phyloP scores from a whole-genome alignment of 2,113 vertebrate genomes.

The Shinisaurus crocodilurus region DNA sequence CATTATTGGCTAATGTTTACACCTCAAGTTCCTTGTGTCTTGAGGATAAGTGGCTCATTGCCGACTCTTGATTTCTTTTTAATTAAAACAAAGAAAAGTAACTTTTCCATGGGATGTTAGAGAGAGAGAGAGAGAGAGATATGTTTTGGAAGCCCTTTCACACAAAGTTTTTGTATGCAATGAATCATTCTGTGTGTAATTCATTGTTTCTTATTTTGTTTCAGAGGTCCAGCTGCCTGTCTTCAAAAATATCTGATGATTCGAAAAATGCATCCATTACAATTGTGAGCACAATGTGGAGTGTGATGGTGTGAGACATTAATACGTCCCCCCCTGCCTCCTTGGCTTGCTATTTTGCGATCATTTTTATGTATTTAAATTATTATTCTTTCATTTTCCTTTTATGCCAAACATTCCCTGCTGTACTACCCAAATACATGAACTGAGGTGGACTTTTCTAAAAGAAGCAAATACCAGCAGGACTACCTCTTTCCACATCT shows the following conservation, averaged over 20 bases:
- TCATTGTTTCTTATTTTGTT: background rate
- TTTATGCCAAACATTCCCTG: background rate
- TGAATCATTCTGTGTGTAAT: background rate
- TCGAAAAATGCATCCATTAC: background rate
- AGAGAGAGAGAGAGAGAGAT: background rate
- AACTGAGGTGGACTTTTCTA: background rate
- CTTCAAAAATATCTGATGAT: background rate
- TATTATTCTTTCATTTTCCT: background rate
- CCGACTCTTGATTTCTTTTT: conserved; percentile 59
- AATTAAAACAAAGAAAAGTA: conserved; percentile 43
- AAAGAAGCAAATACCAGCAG: background rate
- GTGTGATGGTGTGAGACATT: background rate
- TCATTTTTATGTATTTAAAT: background rate
- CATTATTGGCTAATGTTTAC: conserved; percentile 23
- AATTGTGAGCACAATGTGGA: background rate
- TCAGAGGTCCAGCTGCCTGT: background rate
- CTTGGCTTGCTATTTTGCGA: background rate
- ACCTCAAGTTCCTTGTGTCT: conserved; percentile 6
- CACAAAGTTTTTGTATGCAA: background rate
- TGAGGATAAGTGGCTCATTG: conserved; percentile 1
- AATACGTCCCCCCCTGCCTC: background rate
- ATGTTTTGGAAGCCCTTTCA: conserved; percentile 7
- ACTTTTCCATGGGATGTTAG: conserved; percentile 54
- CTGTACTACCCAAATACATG: background rate
- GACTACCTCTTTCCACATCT: background rate